phyloP scores from a whole-genome alignment of 1,140 invertebrate species.

The Trichonephila inaurata region DNA sequence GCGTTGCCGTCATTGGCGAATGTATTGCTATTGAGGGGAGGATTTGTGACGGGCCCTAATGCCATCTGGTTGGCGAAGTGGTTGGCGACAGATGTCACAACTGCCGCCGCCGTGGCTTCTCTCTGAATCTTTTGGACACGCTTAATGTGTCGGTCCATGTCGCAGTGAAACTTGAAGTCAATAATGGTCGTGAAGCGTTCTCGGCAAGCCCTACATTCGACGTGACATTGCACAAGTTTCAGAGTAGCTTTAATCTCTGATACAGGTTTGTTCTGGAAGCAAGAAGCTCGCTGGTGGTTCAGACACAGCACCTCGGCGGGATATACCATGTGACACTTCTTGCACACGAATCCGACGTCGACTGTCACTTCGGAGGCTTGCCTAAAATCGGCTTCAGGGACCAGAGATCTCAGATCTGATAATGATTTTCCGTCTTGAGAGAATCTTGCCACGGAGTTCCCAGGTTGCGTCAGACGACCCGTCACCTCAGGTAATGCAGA shows the following conservation, averaged over 20 bases:
- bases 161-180: constrained; percentile 86
- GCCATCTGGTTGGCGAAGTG: constrained; percentile 33
- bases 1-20: constrained; percentile 67
- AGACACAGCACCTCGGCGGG: constrained; percentile 87
- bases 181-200: constrained; percentile 82
- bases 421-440: constrained; percentile 82
- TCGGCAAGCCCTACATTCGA: constrained; percentile 86
- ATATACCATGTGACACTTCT: constrained; percentile 91
- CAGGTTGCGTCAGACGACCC: constrained; percentile 81
- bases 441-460: constrained; percentile 81
- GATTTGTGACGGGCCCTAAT: constrained; percentile 19
- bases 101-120: constrained; percentile 29
- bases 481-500: constrained; percentile 82
- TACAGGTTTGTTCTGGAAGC: constrained; percentile 83
- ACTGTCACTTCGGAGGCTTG: constrained; percentile 85
- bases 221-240: constrained; percentile 83
- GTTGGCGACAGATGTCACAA: constrained; percentile 34
- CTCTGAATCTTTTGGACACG: constrained; percentile 74
- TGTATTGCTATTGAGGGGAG: constrained; percentile 49
- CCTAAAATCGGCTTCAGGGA: constrained; percentile 79
- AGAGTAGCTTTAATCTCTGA: constrained; percentile 79
- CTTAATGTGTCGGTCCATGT: constrained; percentile 82
- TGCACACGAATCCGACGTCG: constrained; percentile 91
- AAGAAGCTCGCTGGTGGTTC: constrained; percentile 86
- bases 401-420: constrained; percentile 80